These are phyloP conservation scores for Eospalax fontanierii DNA, from an alignment of 2,797 vertebrate genomes.

Conservation along the genomic window DNA sequence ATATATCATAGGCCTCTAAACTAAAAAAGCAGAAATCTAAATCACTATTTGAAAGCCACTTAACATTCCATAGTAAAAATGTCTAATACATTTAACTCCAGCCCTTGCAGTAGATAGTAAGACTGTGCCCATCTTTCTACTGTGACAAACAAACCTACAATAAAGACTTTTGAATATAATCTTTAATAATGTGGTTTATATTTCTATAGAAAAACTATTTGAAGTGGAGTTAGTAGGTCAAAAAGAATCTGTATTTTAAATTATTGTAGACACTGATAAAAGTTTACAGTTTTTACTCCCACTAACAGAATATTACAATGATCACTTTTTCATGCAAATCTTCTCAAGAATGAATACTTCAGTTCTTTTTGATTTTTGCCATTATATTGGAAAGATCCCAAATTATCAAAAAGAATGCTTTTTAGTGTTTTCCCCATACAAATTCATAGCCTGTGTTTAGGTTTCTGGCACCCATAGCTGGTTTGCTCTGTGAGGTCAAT, in stretches of 20 bases:
- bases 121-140: not conserved
- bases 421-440: not conserved
- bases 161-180: not conserved
- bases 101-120: not conserved
- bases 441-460: not conserved
- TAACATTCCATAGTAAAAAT: not conserved
- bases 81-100: not conserved
- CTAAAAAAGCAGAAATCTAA: not conserved
- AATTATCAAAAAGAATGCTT: not conserved
- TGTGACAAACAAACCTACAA: not conserved
- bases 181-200: slow-evolving; percentile 7
- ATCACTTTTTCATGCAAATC: not conserved
- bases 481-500: not conserved
- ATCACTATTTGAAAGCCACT: not conserved
- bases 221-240: not conserved
- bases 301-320: not conserved
- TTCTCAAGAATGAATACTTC: not conserved
- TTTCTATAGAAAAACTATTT: not conserved
- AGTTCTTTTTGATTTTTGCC: not conserved
- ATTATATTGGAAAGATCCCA: not conserved
- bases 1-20: not conserved
- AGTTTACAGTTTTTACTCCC: not conserved
- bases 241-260: slow-evolving; percentile 41
- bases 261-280: slow-evolving; percentile 1
- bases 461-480: not conserved